A percentile compares a stretch with the other conserved stretches of the same genome.
Evolutionary conservation across 2,797 vertebrate genomes (phyloP).

Genomic region (Coregonus suidteri): DNA sequence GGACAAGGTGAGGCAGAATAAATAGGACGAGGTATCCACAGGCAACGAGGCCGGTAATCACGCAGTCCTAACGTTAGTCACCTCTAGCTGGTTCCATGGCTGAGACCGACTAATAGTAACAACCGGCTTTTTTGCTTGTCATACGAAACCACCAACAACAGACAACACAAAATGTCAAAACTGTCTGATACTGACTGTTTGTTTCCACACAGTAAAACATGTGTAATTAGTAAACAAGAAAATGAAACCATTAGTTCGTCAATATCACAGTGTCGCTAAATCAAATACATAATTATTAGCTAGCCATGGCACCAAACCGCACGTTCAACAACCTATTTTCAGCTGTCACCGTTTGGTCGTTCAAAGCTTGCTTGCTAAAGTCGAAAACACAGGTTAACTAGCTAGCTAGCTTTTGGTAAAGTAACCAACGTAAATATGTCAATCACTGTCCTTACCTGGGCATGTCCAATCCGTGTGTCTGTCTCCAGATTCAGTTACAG

Average conservation of each 20-base stretch:
- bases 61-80: background rate
- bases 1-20: background rate
- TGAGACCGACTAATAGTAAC: too few species aligned
- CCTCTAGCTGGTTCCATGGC: background rate
- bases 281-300: background rate
- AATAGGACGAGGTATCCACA: background rate
- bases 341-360: background rate
- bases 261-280: too few species aligned
- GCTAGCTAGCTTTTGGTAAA: background rate
- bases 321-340: background rate
- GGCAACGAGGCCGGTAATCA: background rate
- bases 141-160: background rate
- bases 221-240: background rate
- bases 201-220: background rate
- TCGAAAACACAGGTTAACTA: too few species aligned
- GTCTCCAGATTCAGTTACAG: slow-evolving; percentile 26
- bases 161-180: background rate
- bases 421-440: background rate
- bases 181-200: background rate
- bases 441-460: slow-evolving; percentile 56
- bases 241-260: too few species aligned
- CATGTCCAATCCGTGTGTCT: slow-evolving; percentile 62
- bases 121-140: background rate
- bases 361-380: background rate
- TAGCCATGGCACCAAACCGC: background rate